phyloP scores from a whole-genome alignment of 1,140 invertebrate genomes.

The Trichomalopsis sarcophagae region DNA sequence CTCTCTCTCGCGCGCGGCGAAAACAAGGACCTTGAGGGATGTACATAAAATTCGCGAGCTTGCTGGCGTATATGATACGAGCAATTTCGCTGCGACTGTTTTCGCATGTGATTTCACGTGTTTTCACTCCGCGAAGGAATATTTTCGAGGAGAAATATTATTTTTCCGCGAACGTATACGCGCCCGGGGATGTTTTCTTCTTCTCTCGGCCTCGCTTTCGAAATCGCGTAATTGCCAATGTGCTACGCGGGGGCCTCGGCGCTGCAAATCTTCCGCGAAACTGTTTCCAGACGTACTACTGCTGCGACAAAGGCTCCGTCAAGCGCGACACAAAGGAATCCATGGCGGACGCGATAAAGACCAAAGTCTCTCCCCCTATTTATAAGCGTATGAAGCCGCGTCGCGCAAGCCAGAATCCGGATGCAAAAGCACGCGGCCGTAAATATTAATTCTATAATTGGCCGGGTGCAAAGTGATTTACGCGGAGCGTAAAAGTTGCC shows the following conservation, averaged over 20 bases:
- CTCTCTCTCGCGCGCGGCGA: background rate
- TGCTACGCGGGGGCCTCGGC: too few relatives aligned
- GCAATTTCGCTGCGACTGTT: background rate
- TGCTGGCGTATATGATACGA: background rate
- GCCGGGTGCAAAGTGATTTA: slow-evolving; percentile 66
- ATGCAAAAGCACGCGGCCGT: slow-evolving; percentile 55
- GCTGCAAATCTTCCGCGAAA: background rate
- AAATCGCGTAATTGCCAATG: background rate
- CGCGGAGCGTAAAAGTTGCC: slow-evolving; percentile 61
- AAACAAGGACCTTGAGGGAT: slow-evolving; percentile 8
- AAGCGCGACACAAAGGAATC: background rate
- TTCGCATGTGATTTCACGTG: slow-evolving; percentile 11
- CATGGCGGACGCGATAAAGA: background rate
- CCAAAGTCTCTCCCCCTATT: background rate
- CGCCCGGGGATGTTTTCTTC: background rate
- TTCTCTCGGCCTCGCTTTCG: background rate
- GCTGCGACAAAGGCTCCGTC: background rate
- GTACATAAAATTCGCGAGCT: background rate
- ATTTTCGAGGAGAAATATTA: background rate
- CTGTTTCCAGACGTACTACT: background rate
- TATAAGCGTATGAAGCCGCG: background rate
- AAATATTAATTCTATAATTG: slow-evolving; percentile 72
- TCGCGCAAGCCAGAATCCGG: slow-evolving; percentile 2
- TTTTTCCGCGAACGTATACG: background rate
- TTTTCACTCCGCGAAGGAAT: background rate